phyloP scores from a whole-genome alignment of 2,113 vertebrate species.

The Hassar affinis region DNA sequence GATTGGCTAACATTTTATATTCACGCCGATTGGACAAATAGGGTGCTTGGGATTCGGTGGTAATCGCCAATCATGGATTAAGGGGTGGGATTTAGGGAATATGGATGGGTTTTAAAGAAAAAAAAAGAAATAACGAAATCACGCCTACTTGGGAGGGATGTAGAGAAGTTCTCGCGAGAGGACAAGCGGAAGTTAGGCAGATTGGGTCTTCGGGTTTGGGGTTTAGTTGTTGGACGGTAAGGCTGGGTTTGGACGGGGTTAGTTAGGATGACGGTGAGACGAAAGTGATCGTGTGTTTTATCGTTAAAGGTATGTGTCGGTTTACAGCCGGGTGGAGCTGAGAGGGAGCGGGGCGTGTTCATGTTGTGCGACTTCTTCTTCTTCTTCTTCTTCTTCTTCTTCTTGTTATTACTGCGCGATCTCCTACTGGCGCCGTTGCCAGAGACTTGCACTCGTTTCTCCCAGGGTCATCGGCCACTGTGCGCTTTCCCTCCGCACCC shows the following conservation, averaged over 20 bases:
- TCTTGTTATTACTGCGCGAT: slow-evolving; percentile 22
- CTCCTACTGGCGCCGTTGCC: slow-evolving; percentile 50
- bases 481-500: slow-evolving; percentile 58
- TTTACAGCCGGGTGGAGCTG: slow-evolving; percentile 48
- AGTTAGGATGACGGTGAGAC: slow-evolving; percentile 49
- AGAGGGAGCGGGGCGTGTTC: slow-evolving; percentile 58
- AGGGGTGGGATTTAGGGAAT: neutral
- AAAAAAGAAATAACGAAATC: neutral
- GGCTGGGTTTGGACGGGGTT: slow-evolving; percentile 48
- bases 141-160: neutral
- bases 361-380: slow-evolving; percentile 60
- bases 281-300: slow-evolving; percentile 16
- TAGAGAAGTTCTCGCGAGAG: slow-evolving; percentile 71
- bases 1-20: neutral
- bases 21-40: neutral
- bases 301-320: neutral
- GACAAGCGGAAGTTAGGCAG: slow-evolving; percentile 65
- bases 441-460: slow-evolving; percentile 60
- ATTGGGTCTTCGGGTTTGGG: slow-evolving; percentile 12
- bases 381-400: neutral
- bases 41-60: neutral
- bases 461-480: slow-evolving; percentile 67
- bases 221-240: slow-evolving; percentile 25
- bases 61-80: neutral
- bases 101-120: neutral